Evolutionary conservation across 2,113 vertebrate genomes (phyloP), one percentile per base, ranked within the genome.

Genomic region (Suricata suricatta): DNA sequence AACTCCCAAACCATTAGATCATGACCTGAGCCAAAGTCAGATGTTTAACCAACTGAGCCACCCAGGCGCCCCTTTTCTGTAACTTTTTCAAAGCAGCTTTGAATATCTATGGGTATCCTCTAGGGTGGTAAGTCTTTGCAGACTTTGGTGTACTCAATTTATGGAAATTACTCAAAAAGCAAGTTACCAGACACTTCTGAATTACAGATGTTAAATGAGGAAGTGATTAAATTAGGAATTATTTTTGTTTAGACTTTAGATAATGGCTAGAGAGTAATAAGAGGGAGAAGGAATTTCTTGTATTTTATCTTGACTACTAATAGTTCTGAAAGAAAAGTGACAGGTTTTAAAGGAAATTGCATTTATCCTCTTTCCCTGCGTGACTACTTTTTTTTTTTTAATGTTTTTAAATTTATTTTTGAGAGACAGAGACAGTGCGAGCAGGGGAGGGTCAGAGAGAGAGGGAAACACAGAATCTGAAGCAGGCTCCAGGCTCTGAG

Each of bases 281-380:
- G 35, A 76, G 0, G 19, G n/a, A 77, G 27, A 50, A 90, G n/a
- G 25, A 86, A 68, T 94, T 68, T 68, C 33, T 68, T 69, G 4
- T 14, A 50, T 96, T 90, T 95, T 68, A 5, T 35, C 38, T 81
- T 90, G 44, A 83, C 29, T 63, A 50, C 29, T 83, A 41, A 80
- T 52, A 90, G 79, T 95, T 96, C 38, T 85, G 44, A 80, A 86
- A 71, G 82, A 83, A 93, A 96, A 64, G 31, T 80, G 38, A 52
- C 89, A 83, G 13, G 4, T 81, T 96, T 95, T 93, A 76, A 69
- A 57, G 54, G 8, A 80, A 94, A 79, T 66, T 86, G 25, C 14
- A 33, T 89, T 84, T 97, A 83, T 90, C 96, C 33, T 92, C 25
- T 80, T 84, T 64, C 17, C 35, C 71, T 52, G 4, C n/a, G 27